Percentiles rank a stretch among this genome's conserved stretches.
Conservation (phyloP, 2,888 invertebrate genomes). For the Phaonia tiefii region DNA sequence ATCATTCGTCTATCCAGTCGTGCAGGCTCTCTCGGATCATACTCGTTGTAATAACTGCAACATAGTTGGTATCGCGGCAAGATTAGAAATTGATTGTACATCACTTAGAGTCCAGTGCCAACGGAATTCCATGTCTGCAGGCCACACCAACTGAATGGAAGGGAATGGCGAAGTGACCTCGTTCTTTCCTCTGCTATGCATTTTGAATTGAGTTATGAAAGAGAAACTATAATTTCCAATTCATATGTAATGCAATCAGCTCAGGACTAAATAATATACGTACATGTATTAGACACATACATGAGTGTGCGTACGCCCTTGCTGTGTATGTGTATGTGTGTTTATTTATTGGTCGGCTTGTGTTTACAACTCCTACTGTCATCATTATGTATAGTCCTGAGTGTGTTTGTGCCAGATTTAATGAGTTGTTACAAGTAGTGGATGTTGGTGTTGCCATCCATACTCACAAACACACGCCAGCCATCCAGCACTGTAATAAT, state of each 20-base stretch:
- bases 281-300: too few relatives aligned
- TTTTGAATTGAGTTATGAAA: slow-evolving; percentile 15
- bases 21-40: too few relatives aligned
- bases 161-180: not conserved
- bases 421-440: slow-evolving; percentile 15
- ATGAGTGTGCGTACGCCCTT: not conserved
- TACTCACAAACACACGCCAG: not conserved
- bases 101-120: not conserved
- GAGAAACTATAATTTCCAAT: slow-evolving; percentile 16
- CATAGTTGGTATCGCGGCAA: not conserved
- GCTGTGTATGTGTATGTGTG: not conserved
- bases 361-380: not conserved
- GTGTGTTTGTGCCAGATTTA: not conserved
- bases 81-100: slow-evolving; percentile 18
- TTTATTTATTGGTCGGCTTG: not conserved
- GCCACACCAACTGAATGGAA: not conserved
- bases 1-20: too few relatives aligned
- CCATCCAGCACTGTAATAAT: not conserved
- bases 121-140: too few relatives aligned
- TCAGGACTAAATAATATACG: slow-evolving; percentile 4
- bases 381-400: not conserved
- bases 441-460: not conserved
- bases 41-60: too few relatives aligned
- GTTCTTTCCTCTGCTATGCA: not conserved
- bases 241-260: slow-evolving; percentile 12